phyloP scores from a whole-genome alignment of 2,888 invertebrate genomes.

The Podotricha telesiphe region DNA sequence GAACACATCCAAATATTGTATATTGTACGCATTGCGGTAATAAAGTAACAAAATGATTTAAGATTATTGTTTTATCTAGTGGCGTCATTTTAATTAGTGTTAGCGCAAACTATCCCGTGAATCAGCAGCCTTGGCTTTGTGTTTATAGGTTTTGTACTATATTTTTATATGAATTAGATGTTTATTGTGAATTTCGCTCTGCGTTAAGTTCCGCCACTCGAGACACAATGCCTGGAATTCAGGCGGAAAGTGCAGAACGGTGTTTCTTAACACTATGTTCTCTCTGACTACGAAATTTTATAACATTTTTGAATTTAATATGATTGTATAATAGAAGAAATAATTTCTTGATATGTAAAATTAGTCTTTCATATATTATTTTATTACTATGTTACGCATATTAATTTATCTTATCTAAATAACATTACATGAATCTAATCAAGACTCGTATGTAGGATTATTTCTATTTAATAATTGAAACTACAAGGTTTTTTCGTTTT shows the following conservation, averaged over 20 bases:
- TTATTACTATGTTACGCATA: constrained; percentile 8
- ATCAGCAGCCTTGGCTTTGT: background rate
- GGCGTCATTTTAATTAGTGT: constrained; percentile 5
- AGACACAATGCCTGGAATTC: too few relatives aligned
- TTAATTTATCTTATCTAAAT: constrained; percentile 13
- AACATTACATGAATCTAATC: constrained; percentile 14
- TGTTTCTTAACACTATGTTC: too few relatives aligned
- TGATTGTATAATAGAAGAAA: too few relatives aligned
- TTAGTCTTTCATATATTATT: background rate
- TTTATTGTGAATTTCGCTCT: too few relatives aligned
- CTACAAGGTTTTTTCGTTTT: background rate
- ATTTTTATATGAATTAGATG: background rate
- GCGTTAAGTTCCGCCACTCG: too few relatives aligned
- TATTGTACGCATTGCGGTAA: constrained; percentile 16
- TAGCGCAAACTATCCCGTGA: background rate
- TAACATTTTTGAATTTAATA: too few relatives aligned
- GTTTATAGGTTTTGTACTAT: background rate
- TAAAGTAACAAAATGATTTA: constrained; percentile 5
- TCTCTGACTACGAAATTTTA: too few relatives aligned
- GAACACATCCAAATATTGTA: background rate
- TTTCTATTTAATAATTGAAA: constrained; percentile 4
- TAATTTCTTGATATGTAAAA: too few relatives aligned
- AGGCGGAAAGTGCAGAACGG: too few relatives aligned
- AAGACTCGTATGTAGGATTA: background rate
- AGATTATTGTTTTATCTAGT: constrained; percentile 12